Conservation (phyloP, 2,113 vertebrate genomes). For the Eonycteris spelaea region DNA sequence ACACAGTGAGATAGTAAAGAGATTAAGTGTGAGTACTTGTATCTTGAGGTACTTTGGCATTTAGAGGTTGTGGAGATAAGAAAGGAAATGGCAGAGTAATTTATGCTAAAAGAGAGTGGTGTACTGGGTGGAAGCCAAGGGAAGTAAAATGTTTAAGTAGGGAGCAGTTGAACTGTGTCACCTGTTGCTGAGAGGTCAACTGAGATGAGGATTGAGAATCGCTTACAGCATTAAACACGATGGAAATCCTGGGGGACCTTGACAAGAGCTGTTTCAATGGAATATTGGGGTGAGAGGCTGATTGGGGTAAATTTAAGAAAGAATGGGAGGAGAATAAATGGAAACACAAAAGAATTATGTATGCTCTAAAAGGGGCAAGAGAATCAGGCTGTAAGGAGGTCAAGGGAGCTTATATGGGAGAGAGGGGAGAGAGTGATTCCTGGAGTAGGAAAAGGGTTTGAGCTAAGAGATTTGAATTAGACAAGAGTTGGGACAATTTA, state of each 20-base stretch:
- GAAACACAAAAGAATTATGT: constrained; percentile 9
- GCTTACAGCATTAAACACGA: not conserved
- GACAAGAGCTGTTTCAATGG: not conserved
- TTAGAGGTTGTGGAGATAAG: not conserved
- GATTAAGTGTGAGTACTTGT: not conserved
- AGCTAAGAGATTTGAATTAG: not conserved
- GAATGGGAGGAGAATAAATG: not conserved
- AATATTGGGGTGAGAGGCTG: not conserved
- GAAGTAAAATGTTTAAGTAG: constrained; percentile 14
- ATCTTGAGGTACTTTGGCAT: not conserved
- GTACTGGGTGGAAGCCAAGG: not conserved
- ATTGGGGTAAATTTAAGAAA: not conserved
- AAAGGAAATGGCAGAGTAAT: constrained; percentile 4
- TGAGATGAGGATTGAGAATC: constrained; percentile 14
- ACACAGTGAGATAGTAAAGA: not conserved
- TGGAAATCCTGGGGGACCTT: not conserved
- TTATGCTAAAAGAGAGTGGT: not conserved
- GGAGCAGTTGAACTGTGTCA: not conserved
- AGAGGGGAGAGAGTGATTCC: not conserved
- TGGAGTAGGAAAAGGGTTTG: not conserved
- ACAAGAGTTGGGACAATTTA: not conserved
- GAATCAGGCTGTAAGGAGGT: not conserved
- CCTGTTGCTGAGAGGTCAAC: constrained; percentile 16
- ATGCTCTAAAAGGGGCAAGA: not conserved
- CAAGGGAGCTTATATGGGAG: not conserved